Conservation (phyloP, 1,140 invertebrate genomes). For the Andrena cerasifolii region DNA sequence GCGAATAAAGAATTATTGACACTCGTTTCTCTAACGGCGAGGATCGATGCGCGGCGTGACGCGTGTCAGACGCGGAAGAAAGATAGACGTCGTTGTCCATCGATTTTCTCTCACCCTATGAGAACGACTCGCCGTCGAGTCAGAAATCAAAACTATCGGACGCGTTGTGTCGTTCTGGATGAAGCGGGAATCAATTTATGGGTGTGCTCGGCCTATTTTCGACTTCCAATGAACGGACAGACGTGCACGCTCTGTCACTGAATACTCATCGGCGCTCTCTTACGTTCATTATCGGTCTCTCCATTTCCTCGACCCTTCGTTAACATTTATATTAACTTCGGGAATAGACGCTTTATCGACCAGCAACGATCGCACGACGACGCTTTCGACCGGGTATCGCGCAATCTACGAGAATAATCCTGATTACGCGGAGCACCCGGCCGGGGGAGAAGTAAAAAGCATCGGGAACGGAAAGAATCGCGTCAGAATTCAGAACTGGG, state of each 20-base stretch:
- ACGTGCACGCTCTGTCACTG: neutral
- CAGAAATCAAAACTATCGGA: slow-evolving; percentile 22
- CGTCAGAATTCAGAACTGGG: slow-evolving; percentile 7
- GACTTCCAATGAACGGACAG: neutral
- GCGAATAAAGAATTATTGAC: slow-evolving; percentile 53
- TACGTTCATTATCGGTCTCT: no score
- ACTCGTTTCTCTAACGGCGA: slow-evolving; percentile 1
- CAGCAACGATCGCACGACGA: neutral
- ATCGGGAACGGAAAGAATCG: neutral
- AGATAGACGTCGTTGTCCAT: slow-evolving; percentile 29
- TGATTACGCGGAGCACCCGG: neutral
- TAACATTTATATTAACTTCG: slow-evolving; percentile 18
- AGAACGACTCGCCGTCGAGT: neutral
- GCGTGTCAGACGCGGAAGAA: slow-evolving; percentile 35
- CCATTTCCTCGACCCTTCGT: neutral
- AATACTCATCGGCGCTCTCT: no score
- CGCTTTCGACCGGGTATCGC: neutral
- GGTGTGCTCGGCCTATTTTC: slow-evolving; percentile 14
- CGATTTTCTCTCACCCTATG: slow-evolving; percentile 16
- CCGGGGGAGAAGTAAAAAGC: neutral
- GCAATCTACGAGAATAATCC: neutral
- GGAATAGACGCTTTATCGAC: no score
- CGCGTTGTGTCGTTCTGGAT: neutral
- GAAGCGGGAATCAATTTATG: slow-evolving; percentile 28
- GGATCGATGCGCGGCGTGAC: slow-evolving; percentile 41